phyloP scores from a whole-genome alignment of 2,113 vertebrate species.

The Alexandromys fortis region DNA sequence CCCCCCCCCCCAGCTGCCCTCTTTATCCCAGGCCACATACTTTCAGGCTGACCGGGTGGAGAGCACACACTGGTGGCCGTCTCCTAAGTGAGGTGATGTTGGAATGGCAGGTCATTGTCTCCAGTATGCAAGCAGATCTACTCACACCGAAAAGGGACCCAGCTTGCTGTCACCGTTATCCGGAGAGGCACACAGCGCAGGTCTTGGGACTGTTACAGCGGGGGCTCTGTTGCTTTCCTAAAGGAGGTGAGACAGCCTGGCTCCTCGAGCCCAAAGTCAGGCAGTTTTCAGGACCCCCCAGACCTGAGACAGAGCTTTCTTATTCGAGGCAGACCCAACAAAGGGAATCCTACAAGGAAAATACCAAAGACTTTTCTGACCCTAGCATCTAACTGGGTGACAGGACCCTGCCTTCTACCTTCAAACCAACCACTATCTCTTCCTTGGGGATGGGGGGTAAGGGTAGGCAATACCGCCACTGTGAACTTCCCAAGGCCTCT shows the following conservation, averaged over 20 bases:
- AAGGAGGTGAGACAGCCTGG: background rate
- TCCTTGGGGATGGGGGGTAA: too few species aligned
- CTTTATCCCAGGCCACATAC: slow-evolving; percentile 27
- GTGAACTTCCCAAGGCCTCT: background rate
- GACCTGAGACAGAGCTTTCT: background rate
- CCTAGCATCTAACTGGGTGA: background rate
- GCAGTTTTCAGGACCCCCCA: background rate
- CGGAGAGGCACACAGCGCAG: background rate
- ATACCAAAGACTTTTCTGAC: background rate
- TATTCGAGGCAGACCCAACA: too few species aligned
- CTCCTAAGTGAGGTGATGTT: slow-evolving; percentile 17
- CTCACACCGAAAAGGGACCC: slow-evolving; percentile 29
- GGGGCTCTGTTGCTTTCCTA: background rate
- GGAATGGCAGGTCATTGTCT: background rate
- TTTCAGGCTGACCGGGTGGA: background rate
- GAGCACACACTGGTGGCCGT: background rate
- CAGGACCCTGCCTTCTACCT: background rate
- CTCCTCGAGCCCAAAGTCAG: too few species aligned
- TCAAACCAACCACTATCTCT: too few species aligned
- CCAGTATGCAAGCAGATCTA: background rate
- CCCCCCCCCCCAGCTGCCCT: too few species aligned
- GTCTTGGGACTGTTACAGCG: background rate
- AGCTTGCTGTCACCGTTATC: slow-evolving; percentile 36
- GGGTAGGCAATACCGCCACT: too few species aligned
- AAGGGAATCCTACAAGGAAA: background rate